Base-by-base conservation (phyloP, 2,888 invertebrate genomes). In the Tenthredo notha region DNA sequence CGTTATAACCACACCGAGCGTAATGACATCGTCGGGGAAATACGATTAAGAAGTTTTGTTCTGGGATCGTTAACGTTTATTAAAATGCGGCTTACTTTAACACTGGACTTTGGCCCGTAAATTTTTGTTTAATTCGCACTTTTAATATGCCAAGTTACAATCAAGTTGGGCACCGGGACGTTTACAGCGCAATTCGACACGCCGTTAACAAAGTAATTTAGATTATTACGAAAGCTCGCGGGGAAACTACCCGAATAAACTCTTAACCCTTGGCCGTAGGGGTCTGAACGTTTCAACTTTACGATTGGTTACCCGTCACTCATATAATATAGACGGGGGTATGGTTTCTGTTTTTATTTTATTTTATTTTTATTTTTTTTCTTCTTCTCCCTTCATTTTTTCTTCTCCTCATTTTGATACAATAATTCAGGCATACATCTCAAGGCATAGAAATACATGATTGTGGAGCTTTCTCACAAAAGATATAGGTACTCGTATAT, bases 121-220 rank as follows among this genome's bases (percentile, higher is more conserved):
- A 50, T 77, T 77, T 77, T 77, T 77, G 50, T 54, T 54, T 54
- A 77, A 77, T 77, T 77, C 33, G 25, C 54, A 77, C 77, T 54
- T 77, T 77, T 54, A 77, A 77, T 77, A 77, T 33, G 50, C 77
- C 50, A 54, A 77, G 77, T 47, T 47, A 77, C 77, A 54, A 77
- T 77, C 77, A 40, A 77, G 77, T 77, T 50, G 29, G 77, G 77
- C n/a, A 77, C 25, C 50, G 18, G 50, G 47, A 77, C 77, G 77
- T 77, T 77, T 54, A 54, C 77, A 50, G 50, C 50, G 18, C 50
- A n/a, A 77, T 77, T 54, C 77, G 77, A 50, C 77, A 54, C 50
- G 77, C 77, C 77, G 77, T 77, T 77, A 77, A 77, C 47, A 77
- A 50, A 77, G 54, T 77, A 77, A 77, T 50, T 77, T 77, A 77